Base-by-base conservation (phyloP, 53 echinoderm and acorn worm species). In the Pentamera pediparva region DNA sequence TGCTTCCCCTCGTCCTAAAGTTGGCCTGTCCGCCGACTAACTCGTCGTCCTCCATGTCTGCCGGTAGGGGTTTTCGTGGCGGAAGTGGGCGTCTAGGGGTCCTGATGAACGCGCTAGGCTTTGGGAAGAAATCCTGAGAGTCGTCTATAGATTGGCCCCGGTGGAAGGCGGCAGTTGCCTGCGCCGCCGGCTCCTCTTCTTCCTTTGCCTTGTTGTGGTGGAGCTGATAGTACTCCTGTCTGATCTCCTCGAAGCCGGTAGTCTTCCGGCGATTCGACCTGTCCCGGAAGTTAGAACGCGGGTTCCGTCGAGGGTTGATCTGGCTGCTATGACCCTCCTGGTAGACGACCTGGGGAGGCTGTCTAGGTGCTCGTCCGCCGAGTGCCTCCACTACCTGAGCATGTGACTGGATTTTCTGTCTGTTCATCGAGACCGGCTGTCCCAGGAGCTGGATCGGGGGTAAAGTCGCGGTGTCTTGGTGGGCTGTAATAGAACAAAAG, bases 301-400 rank as follows among this genome's bases (percentile, higher is more conserved):
- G 51, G 34, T 32, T 29, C 15, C 73, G 48, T 70, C 34, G 52
- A 53, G 73, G 73, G 67, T 67, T 67, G 20, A 67, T 67, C 47
- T 67, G 67, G 13, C 47, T 37, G 0, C 38, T 41, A 26, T 67
- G 43, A 67, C 30, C 67, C 67, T 67, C 67, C 29, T 67, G 67
- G 15, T 67, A 41, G 24, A 41, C 6, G 20, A 67, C 67, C 25
- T 40, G 26, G 10, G 25, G 67, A 39, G 45, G 21, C 22, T 39
- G 39, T 24, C 67, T 40, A 8, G 40, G 50, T 43, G 40, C 28
- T 74, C 70, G 2, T 77, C 81, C 26, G 79, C 89, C 79, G 76
- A 89, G 6, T 62, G 59, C 62, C 70, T 54, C 33, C 89, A 60
- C 59, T 79, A 85, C 89, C 89, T 85, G 64, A 77, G 85, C 28